Percentiles rank a stretch among this genome's conserved stretches.
Evolutionary conservation across 2,797 vertebrate species (phyloP).

Genomic region (Dendrocincla tyrannina): DNA sequence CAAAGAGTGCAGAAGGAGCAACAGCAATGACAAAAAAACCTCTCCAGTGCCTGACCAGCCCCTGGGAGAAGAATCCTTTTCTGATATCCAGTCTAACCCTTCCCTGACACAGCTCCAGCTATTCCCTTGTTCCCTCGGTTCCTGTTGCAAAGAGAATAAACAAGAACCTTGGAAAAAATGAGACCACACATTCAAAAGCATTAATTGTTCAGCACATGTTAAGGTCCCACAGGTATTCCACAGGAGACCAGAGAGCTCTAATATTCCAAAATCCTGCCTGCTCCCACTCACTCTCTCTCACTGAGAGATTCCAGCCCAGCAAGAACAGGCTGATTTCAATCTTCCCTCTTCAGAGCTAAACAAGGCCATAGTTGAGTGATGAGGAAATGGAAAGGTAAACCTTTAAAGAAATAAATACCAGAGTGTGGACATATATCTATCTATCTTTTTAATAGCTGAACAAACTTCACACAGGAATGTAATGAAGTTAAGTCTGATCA

Average conservation of each 20-base stretch:
- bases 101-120: background rate
- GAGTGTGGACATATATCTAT: background rate
- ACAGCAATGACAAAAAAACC: background rate
- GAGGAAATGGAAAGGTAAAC: constrained; percentile 37
- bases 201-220: background rate
- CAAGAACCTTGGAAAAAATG: background rate
- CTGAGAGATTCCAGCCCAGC: background rate
- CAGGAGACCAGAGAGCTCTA: background rate
- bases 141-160: background rate
- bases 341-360: background rate
- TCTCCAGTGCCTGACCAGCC: background rate
- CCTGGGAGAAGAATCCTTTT: background rate
- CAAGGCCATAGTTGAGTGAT: background rate
- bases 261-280: background rate
- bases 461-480: background rate
- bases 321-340: background rate
- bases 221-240: background rate
- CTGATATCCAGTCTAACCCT: background rate
- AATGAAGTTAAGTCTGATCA: background rate
- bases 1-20: background rate
- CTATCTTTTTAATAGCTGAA: background rate
- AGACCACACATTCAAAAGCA: background rate
- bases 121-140: background rate
- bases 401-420: background rate
- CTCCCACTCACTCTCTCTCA: background rate